A percentile compares a stretch with the other conserved stretches of the same genome.
Conservation (phyloP, 2,797 vertebrate species). For the Austrolebias charrua region DNA sequence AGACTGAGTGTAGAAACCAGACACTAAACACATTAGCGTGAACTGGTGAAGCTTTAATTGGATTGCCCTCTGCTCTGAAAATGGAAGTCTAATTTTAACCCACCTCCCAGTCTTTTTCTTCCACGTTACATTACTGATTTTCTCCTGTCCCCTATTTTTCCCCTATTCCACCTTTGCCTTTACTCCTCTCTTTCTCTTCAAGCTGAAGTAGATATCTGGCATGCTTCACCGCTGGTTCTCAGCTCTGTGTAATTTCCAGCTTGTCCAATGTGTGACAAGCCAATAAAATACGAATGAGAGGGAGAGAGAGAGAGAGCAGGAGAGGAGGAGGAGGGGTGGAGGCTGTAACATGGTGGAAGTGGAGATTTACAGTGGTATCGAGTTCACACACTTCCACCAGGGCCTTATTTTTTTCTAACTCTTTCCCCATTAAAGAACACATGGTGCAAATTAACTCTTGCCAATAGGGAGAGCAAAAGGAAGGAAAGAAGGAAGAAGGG, state of each 20-base stretch:
- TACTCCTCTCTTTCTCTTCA: conserved; percentile 29
- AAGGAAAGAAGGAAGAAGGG: conserved; percentile 54
- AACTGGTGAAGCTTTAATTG: conserved; percentile 75
- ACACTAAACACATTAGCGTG: conserved; percentile 72
- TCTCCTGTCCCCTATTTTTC: conserved; percentile 13
- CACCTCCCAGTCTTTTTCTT: conserved; percentile 36
- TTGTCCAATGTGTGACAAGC: conserved; percentile 78
- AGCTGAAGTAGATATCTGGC: conserved; percentile 66
- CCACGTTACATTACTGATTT: conserved; percentile 45
- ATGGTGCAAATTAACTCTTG: conserved; percentile 81
- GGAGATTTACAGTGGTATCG: conserved; percentile 79
- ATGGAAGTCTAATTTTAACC: conserved; percentile 58
- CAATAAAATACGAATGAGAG: conserved; percentile 76
- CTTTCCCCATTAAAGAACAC: conserved; percentile 74
- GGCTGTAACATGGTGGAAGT: conserved; percentile 63
- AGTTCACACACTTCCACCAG: conserved; percentile 75
- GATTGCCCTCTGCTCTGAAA: conserved; percentile 72
- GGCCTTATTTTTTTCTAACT: conserved; percentile 17
- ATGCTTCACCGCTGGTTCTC: conserved; percentile 62
- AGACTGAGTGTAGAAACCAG: conserved; percentile 47
- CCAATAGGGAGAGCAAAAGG: conserved; percentile 49
- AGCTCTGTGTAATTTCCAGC: conserved; percentile 72
- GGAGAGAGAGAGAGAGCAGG: conserved; percentile 42
- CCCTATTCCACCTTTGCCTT: conserved; percentile 23
- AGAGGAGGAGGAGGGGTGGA: conserved; percentile 32